Evolutionary conservation across 2,113 vertebrate genomes (phyloP).

Genomic region (Gobio gobio): DNA sequence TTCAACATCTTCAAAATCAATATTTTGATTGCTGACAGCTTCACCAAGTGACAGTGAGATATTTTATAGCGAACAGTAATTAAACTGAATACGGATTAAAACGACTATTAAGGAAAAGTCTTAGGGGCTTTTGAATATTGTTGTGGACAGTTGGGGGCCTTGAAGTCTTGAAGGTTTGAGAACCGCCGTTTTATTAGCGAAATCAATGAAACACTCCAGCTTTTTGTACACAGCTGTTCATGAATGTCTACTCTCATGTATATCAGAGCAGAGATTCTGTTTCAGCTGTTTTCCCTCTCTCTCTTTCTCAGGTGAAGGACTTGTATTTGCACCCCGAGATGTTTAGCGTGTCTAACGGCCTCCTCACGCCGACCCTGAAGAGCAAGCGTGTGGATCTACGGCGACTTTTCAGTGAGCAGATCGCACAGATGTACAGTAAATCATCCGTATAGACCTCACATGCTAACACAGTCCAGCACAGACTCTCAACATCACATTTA

Average conservation of each 20-base stretch:
- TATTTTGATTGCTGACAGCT: too few relatives aligned
- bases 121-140: not conserved
- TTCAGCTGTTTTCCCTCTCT: not conserved
- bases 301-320: constrained; percentile 72
- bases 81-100: too few relatives aligned
- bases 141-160: not conserved
- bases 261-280: too few relatives aligned
- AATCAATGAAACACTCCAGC: too few relatives aligned
- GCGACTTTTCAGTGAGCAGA: constrained; percentile 73
- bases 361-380: constrained; percentile 81
- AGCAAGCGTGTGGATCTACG: constrained; percentile 74
- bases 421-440: constrained; percentile 75
- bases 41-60: too few relatives aligned
- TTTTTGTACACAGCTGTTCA: too few relatives aligned
- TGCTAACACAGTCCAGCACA: too few relatives aligned
- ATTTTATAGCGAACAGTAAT: too few relatives aligned
- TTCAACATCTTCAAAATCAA: too few relatives aligned
- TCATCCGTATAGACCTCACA: constrained; percentile 44
- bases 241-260: too few relatives aligned
- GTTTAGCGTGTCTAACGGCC: constrained; percentile 78
- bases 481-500: not conserved
- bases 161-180: not conserved
- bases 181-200: too few relatives aligned
- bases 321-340: constrained; percentile 74
- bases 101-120: too few relatives aligned